A percentile compares a stretch with the other conserved stretches of the same genome.
Evolutionary conservation across 37 sponge, comb jelly and placozoan species (phyloP).

Genomic region (Beroe ovata): DNA sequence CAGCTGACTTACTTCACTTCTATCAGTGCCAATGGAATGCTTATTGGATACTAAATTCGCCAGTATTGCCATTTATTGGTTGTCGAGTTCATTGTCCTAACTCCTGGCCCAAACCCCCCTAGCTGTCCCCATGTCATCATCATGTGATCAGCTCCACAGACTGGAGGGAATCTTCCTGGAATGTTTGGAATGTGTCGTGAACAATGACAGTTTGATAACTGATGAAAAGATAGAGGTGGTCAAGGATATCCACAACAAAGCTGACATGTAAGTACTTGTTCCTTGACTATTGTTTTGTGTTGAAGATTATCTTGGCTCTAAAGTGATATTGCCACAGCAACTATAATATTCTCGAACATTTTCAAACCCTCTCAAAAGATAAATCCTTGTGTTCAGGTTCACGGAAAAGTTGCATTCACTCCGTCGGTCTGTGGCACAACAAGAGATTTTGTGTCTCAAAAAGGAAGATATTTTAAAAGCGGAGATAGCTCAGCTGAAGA

Average conservation of each 20-base stretch:
- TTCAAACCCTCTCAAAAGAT: too few relatives aligned
- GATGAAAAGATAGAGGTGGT: slow-evolving; percentile 47
- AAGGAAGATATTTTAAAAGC: slow-evolving; percentile 9
- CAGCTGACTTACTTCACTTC: too few relatives aligned
- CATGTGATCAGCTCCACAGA: not conserved
- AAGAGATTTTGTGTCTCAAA: not conserved
- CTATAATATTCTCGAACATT: too few relatives aligned
- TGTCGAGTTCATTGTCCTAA: too few relatives aligned
- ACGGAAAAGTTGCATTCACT: slow-evolving; percentile 8
- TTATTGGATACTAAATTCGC: too few relatives aligned
- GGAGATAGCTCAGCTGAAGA: slow-evolving; percentile 50
- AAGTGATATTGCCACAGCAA: too few relatives aligned
- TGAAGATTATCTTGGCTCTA: too few relatives aligned
- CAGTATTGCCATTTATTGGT: too few relatives aligned
- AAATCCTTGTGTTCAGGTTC: slow-evolving; percentile 20
- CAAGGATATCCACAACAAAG: slow-evolving; percentile 59
- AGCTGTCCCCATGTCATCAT: slow-evolving; percentile 14
- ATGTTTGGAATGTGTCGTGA: slow-evolving; percentile 13
- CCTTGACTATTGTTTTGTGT: too few relatives aligned
- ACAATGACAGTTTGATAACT: slow-evolving; percentile 43
- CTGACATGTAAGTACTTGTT: slow-evolving; percentile 61
- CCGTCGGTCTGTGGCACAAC: slow-evolving; percentile 14
- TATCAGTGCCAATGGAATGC: too few relatives aligned
- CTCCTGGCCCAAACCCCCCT: too few relatives aligned
- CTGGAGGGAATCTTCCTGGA: slow-evolving; percentile 32